Base-by-base conservation (phyloP, 2,888 invertebrate species). In the Lasioglossum marginatum region DNA sequence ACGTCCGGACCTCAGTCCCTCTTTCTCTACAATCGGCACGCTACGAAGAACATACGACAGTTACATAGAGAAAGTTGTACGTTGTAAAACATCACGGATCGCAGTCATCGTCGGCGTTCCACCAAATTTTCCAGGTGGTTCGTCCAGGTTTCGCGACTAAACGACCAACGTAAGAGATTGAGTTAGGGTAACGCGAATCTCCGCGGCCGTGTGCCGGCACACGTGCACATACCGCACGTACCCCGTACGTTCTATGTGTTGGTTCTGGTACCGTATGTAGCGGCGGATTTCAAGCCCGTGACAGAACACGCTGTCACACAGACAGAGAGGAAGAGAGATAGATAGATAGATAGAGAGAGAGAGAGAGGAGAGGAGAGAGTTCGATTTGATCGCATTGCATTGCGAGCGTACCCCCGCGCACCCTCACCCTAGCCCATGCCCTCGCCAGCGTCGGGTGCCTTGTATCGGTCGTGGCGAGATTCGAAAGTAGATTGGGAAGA, bases 401-500 rank as follows among this genome's bases (percentile, higher is more conserved):
- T 88, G 89, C 89, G 83, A 86, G 87, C 63, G n/a, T n/a, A 63
- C 63, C 63, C 63, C 16, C 63, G 63, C 63, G n/a, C 57, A n/a
- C 57, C 57, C 57, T 57, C 57, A 4, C 57, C n/a, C 57, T 12
- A n/a, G 63, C 63, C 16, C 63, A 63, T 60, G 60, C 45, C 16
- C 43, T 43, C 16, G 45, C 60, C 43, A 70, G 82, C 79, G 75
- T 34, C 68, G 37, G 68, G 43, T 84, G 87, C 75, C 84, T 91
- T 88, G 87, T 87, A 87, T 91, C 89, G 90, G 90, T 90, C 90
- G 90, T 92, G 90, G 90, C 88, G 89, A 91, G 92, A 91, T 92
- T 89, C 88, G 89, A 92, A 91, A 92, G 92, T 92, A 90, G 93
- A 91, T 91, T 89, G 88, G 91, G 89, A 92, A 90, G 89, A 91